Evolutionary conservation across 2,113 vertebrate species (phyloP).

Genomic region (Mobula birostris): DNA sequence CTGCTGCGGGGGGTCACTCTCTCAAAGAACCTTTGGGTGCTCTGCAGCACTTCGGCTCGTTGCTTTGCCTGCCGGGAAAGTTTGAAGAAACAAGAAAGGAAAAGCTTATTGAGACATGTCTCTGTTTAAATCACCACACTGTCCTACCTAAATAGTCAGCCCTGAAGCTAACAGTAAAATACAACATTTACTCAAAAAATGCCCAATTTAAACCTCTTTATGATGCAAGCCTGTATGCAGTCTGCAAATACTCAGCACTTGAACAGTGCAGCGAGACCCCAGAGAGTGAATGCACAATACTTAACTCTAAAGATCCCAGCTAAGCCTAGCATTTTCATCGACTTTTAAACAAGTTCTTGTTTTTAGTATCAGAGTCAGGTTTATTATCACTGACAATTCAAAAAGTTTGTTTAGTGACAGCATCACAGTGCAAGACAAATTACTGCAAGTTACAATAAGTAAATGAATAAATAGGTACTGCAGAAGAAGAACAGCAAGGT

Average conservation of each 20-base stretch:
- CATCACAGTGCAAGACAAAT: no score
- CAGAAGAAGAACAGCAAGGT: no score
- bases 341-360: not conserved
- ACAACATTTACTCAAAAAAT: not conserved
- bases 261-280: not conserved
- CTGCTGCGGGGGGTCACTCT: constrained; percentile 11
- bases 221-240: not conserved
- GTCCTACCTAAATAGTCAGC: not conserved
- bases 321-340: not conserved
- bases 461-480: no score
- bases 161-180: not conserved
- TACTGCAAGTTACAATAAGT: no score
- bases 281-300: not conserved
- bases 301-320: not conserved
- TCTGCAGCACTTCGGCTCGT: constrained; percentile 37
- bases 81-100: not conserved
- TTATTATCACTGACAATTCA: no score
- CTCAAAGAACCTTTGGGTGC: constrained; percentile 34
- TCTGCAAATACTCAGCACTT: no score
- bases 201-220: not conserved
- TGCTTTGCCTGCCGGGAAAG: constrained; percentile 35
- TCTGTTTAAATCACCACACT: not conserved
- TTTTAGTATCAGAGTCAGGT: no score
- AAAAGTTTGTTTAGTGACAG: no score
- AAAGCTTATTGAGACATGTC: not conserved